Evolutionary conservation across 2,888 invertebrate species (phyloP).

Genomic region (Marasmarcha lunaedactyla): DNA sequence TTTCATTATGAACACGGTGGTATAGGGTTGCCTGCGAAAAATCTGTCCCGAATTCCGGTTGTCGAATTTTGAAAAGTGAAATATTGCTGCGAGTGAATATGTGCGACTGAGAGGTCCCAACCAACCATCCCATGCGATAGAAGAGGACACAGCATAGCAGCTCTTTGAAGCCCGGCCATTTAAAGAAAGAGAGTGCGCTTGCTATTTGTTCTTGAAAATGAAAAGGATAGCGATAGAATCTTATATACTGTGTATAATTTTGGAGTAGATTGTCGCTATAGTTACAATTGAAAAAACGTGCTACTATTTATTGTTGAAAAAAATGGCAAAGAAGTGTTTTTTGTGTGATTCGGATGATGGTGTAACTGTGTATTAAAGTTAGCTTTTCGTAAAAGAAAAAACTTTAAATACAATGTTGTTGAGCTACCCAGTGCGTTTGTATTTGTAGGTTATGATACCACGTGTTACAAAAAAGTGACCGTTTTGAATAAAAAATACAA

Average conservation of each 20-base stretch:
- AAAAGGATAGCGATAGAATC: slow-evolving; percentile 12
- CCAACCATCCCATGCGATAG: slow-evolving; percentile 10
- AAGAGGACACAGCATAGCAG: slow-evolving; percentile 10
- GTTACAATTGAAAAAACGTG: slow-evolving; percentile 1
- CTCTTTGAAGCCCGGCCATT: slow-evolving; percentile 7
- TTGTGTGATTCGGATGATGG: slow-evolving; percentile 11
- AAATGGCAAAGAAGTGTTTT: slow-evolving; percentile 14
- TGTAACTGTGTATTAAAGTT: slow-evolving; percentile 14
- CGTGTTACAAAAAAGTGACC: slow-evolving; percentile 16
- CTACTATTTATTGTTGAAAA: slow-evolving; percentile 1
- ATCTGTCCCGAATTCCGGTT: neutral
- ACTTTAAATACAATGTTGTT: slow-evolving; percentile 14
- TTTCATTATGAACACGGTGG: slow-evolving; percentile 11
- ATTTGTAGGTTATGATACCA: slow-evolving; percentile 13
- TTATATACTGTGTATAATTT: slow-evolving; percentile 8
- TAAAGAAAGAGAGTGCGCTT: slow-evolving; percentile 9
- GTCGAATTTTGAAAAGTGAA: slow-evolving; percentile 13
- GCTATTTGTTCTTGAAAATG: slow-evolving; percentile 8
- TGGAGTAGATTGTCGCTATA: slow-evolving; percentile 9
- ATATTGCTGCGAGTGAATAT: slow-evolving; percentile 11
- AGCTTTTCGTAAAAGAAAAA: slow-evolving; percentile 15
- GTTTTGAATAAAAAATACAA: slow-evolving; percentile 13
- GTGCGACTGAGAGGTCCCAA: slow-evolving; percentile 10
- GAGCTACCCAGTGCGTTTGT: slow-evolving; percentile 8
- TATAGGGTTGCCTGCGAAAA: slow-evolving; percentile 5